Evolutionary conservation across 2,113 vertebrate genomes (phyloP).

Genomic region (Caracal caracal): DNA sequence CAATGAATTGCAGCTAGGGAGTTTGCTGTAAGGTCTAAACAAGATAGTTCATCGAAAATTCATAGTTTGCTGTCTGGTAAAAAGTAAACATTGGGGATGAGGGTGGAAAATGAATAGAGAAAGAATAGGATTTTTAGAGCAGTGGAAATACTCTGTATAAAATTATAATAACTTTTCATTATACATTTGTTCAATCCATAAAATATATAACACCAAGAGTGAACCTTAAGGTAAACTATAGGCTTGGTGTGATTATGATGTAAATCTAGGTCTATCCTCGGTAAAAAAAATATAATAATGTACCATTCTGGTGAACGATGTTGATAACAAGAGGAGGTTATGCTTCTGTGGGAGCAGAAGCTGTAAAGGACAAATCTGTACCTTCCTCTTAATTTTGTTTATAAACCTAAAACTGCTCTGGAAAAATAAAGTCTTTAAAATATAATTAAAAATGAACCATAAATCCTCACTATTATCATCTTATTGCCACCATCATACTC

Average conservation of each 20-base stretch:
- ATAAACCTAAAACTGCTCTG: neutral
- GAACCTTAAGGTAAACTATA: neutral
- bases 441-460: neutral
- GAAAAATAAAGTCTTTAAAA: neutral
- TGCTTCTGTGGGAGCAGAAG: fast-evolving
- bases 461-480: neutral
- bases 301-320: neutral
- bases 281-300: neutral
- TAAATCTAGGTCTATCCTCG: neutral
- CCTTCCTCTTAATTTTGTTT: neutral
- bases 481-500: neutral
- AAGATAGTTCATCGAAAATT: neutral
- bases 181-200: neutral
- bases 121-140: neutral
- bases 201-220: neutral
- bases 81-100: neutral
- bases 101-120: neutral
- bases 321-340: neutral
- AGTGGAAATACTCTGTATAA: neutral
- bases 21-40: neutral
- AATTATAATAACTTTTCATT: neutral
- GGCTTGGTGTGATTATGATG: neutral
- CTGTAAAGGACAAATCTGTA: neutral
- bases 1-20: neutral
- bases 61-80: neutral